Percentiles rank a stretch among this genome's conserved stretches.
phyloP scores from a whole-genome alignment of 2,797 vertebrate species.

The Eurystomus glaucurus region DNA sequence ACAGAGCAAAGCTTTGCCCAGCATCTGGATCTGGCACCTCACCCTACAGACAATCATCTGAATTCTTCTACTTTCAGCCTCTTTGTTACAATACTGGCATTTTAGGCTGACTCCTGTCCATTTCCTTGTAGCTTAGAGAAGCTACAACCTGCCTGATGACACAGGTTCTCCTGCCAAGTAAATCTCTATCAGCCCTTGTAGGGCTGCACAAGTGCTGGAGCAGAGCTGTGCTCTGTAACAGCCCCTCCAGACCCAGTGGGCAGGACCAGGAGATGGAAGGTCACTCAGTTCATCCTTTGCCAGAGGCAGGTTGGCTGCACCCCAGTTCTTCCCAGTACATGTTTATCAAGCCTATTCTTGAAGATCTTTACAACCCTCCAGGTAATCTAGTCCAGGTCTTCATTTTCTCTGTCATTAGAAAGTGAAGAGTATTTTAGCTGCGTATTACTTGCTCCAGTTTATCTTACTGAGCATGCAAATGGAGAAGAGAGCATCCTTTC shows the following conservation, averaged over 20 bases:
- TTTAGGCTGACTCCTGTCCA: neutral
- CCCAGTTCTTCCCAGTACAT: neutral
- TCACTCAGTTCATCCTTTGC: neutral
- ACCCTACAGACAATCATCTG: neutral
- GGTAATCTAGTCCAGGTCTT: neutral
- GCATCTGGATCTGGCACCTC: neutral
- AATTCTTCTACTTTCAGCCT: neutral
- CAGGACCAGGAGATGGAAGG: neutral
- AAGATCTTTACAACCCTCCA: neutral
- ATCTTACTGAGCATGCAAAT: neutral
- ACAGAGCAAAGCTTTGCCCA: neutral
- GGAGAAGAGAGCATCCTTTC: neutral
- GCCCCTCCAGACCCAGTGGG: accelerated
- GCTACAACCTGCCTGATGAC: neutral
- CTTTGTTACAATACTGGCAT: neutral
- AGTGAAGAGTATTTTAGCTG: neutral
- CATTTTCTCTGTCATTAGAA: neutral
- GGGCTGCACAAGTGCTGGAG: neutral
- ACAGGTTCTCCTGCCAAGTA: neutral
- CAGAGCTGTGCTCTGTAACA: neutral
- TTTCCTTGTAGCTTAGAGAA: neutral
- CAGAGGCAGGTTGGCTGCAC: neutral
- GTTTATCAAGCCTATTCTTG: neutral
- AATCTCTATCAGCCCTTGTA: neutral
- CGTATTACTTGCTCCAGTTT: neutral